Evolutionary conservation across 1,140 invertebrate species (phyloP), one percentile per base, ranked within the genome.

Genomic region (Diabrotica virgifera): DNA sequence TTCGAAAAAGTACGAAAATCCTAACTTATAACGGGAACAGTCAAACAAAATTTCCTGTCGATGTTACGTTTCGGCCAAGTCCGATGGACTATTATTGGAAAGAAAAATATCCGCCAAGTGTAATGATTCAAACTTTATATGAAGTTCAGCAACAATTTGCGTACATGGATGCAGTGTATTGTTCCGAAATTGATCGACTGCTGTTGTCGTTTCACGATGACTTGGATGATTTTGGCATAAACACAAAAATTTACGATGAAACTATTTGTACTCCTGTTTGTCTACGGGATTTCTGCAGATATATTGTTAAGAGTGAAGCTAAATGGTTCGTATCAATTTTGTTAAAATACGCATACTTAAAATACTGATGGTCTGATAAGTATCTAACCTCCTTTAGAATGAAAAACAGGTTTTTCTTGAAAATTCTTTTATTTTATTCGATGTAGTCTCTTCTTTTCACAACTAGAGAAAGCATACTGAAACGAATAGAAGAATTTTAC

Each of bases 231-330:
- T 70, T 72, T 62, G 73, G 73, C 9, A 59, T 63, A 9, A 68
- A 70, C 38, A 64, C 62, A 5, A 67, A 60, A 63, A 55, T 67
- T 46, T 65, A 59, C 51, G 61, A 69, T 24, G 56, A 64, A 24
- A 36, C 24, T 40, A 14, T 74, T 8, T 46, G 59, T 37, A 74
- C 71, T 4, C 67, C 68, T 2, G 51, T 72, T 12, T 72, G 73
- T 64, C 58, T 74, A 0, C 62, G 70, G 56, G 73, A 74, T 62
- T 74, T 74, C 40, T 72, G 71, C 56, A 65, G 64, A 60, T 73
- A 70, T 50, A 53, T 65, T 0, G 24, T 59, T 8, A n/a, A 63
- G 12, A 62, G 65, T 40, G 68, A 71, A 52, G 46, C 36, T 4
- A 12, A 65, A 35, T 74, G 71, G 71, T 12, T 71, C 12, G 40